Percentiles rank a stretch among this genome's conserved stretches.
phyloP scores from a whole-genome alignment of 2,113 vertebrate genomes.

The Hydropotes inermis region DNA sequence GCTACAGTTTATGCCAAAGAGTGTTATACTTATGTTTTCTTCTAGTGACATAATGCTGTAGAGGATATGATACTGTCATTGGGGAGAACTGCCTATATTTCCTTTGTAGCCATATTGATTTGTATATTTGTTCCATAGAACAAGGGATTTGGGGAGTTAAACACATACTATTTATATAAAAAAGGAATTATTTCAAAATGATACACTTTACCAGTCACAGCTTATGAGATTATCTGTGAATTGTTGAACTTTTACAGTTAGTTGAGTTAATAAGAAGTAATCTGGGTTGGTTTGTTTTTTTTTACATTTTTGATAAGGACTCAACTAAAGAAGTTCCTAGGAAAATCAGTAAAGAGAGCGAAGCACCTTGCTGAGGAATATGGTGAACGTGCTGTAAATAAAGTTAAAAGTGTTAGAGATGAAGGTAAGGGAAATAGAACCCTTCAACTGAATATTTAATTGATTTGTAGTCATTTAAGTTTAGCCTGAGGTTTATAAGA shows the following conservation, averaged over 20 bases:
- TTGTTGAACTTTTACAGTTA: constrained; percentile 7
- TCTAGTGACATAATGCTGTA: background rate
- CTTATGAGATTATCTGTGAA: constrained; percentile 5
- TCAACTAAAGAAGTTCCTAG: constrained; percentile 96
- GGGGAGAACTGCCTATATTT: background rate
- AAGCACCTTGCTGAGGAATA: constrained; percentile 98
- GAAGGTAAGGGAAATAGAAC: constrained; percentile 85
- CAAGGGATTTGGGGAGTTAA: background rate
- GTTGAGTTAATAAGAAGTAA: constrained; percentile 9
- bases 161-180: background rate
- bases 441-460: constrained; percentile 17
- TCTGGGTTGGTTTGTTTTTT: background rate
- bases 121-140: constrained; percentile 15
- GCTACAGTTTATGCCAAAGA: background rate
- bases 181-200: constrained; percentile 21
- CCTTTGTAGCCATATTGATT: constrained; percentile 19
- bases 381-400: constrained; percentile 97
- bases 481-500: background rate
- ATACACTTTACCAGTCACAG: background rate
- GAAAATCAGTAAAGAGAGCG: constrained; percentile 97
- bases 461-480: constrained; percentile 23
- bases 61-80: background rate
- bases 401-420: constrained; percentile 98
- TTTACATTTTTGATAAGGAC: constrained; percentile 83
- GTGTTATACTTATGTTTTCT: background rate